Conservation (phyloP, 2,113 vertebrate species). For the Rattus norvegicus region DNA sequence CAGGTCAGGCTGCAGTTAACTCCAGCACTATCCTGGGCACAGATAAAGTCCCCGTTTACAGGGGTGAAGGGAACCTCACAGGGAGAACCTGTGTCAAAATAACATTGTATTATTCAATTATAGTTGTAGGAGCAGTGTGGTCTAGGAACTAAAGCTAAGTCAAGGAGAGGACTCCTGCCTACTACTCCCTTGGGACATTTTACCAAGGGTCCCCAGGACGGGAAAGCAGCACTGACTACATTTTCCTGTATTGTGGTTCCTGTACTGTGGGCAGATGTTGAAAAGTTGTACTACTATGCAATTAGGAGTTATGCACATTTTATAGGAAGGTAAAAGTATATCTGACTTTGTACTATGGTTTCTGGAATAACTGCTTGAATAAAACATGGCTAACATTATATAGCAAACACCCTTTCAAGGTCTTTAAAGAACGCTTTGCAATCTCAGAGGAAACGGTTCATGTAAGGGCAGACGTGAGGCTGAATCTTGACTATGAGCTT, state of each 20-base stretch:
- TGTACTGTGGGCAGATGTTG: background rate
- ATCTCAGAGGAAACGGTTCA: background rate
- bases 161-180: background rate
- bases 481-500: background rate
- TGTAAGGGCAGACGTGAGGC: background rate
- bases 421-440: background rate
- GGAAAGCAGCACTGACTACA: background rate
- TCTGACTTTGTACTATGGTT: background rate
- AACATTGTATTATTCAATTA: background rate
- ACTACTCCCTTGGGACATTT: background rate
- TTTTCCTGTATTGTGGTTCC: background rate
- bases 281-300: background rate
- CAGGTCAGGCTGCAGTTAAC: conserved; percentile 95
- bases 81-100: conserved; percentile 88
- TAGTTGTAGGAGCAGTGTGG: background rate
- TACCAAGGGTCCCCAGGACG: background rate
- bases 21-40: conserved; percentile 88
- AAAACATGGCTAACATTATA: background rate
- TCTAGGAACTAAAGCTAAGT: background rate
- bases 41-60: conserved; percentile 93
- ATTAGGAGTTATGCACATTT: background rate
- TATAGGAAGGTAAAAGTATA: conserved; percentile 22
- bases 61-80: conserved; percentile 94
- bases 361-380: background rate
- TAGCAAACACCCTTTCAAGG: background rate